phyloP scores from a whole-genome alignment of 2,113 vertebrate genomes.

The Sturnira hondurensis region DNA sequence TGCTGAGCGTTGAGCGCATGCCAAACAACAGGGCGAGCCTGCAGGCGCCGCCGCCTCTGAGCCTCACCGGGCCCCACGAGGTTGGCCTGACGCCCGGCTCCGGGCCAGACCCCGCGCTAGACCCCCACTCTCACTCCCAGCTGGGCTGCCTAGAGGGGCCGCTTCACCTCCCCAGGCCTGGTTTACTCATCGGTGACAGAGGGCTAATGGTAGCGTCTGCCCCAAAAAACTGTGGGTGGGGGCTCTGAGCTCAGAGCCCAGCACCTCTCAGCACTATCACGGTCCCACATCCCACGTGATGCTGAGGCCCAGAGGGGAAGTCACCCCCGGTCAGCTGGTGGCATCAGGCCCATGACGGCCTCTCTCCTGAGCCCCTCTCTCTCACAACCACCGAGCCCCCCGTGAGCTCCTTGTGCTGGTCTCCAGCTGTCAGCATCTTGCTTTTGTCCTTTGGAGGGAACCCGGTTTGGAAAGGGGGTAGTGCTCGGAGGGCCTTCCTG shows the following conservation, averaged over 20 bases:
- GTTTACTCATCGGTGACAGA: fast-evolving
- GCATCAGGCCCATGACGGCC: neutral
- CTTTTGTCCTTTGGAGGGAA: neutral
- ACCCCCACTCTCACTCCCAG: fast-evolving
- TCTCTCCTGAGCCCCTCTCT: neutral
- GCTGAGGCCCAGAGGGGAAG: neutral
- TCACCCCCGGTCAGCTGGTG: fast-evolving
- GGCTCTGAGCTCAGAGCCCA: neutral
- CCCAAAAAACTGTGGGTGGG: fast-evolving
- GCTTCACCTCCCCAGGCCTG: neutral
- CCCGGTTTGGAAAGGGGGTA: fast-evolving
- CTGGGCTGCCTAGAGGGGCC: fast-evolving
- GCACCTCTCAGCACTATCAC: fast-evolving
- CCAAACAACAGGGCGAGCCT: fast-evolving
- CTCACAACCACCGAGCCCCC: fast-evolving
- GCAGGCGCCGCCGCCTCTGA: fast-evolving
- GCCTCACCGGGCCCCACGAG: fast-evolving
- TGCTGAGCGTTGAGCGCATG: fast-evolving
- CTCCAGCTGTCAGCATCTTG: fast-evolving
- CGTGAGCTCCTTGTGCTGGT: fast-evolving
- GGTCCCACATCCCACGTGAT: fast-evolving
- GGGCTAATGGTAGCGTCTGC: fast-evolving
- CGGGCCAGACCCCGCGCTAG: neutral
- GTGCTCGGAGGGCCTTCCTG: neutral
- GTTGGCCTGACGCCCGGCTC: fast-evolving